These are phyloP conservation scores for Streblospio benedicti DNA, from an alignment of 1,140 invertebrate species.

Conservation along the genomic window DNA sequence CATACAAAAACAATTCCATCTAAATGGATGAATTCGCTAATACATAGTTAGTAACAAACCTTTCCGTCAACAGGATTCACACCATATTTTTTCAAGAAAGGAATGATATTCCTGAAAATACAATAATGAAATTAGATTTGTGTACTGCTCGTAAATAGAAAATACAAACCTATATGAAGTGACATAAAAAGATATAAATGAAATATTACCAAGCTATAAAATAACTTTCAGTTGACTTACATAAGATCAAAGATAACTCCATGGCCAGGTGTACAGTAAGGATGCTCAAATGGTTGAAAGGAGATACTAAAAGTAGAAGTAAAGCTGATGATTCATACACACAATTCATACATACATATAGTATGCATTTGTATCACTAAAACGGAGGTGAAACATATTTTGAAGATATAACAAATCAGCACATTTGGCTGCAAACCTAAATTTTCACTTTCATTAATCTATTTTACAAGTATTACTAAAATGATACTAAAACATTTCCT, in stretches of 20 bases:
- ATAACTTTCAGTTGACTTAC: conserved; percentile 69
- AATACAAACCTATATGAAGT: conserved; percentile 8
- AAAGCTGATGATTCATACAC: not conserved
- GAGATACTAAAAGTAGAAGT: conserved; percentile 57
- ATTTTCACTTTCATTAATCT: not conserved
- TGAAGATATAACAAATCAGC: not conserved
- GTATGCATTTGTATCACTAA: not conserved
- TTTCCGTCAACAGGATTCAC: conserved; percentile 90
- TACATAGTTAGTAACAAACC: conserved; percentile 42
- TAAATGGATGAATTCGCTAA: not conserved
- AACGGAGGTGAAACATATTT: not conserved
- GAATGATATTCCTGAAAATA: conserved; percentile 60
- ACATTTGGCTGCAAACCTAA: not conserved
- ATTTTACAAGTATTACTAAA: not conserved
- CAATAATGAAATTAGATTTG: not conserved
- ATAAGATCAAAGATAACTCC: conserved; percentile 48
- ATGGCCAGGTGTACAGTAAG: conserved; percentile 64
- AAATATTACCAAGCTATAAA: conserved; percentile 39
- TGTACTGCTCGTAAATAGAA: not conserved
- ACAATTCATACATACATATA: not conserved
- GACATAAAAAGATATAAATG: conserved; percentile 40
- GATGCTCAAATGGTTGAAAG: conserved; percentile 83
- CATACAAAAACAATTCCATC: not conserved
- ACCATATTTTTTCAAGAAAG: conserved; percentile 87
- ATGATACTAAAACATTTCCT: not conserved